Percentiles rank a stretch among this genome's conserved stretches.
Evolutionary conservation across 2,888 invertebrate genomes (phyloP).

Genomic region (Hipparchia sbordonii): DNA sequence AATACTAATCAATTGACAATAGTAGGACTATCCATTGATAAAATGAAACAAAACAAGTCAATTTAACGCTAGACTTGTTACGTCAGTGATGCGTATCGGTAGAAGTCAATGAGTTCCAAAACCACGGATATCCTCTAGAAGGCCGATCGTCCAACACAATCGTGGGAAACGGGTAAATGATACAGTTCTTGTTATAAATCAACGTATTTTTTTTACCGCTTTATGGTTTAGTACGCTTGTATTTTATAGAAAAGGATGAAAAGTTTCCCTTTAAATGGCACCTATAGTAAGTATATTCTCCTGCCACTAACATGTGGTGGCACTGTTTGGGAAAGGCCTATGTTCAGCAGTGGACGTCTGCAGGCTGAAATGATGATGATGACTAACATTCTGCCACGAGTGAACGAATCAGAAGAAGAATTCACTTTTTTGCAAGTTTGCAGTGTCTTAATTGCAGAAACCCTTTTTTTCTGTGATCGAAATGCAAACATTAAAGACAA

Average conservation of each 20-base stretch:
- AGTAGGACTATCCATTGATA: constrained; percentile 31
- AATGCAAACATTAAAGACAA: too few relatives aligned
- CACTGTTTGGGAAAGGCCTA: too few relatives aligned
- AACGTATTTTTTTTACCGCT: background rate
- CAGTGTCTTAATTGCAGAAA: too few relatives aligned
- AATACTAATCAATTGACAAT: constrained; percentile 16
- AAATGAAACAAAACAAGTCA: constrained; percentile 56
- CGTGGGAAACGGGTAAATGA: constrained; percentile 41
- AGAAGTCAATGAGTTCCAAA: constrained; percentile 39
- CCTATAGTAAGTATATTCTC: too few relatives aligned
- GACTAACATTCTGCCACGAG: too few relatives aligned
- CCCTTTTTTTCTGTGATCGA: too few relatives aligned
- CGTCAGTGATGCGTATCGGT: constrained; percentile 54
- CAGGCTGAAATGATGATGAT: too few relatives aligned
- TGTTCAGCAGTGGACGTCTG: too few relatives aligned
- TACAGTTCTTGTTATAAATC: constrained; percentile 14
- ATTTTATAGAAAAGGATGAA: background rate
- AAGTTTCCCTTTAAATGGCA: too few relatives aligned
- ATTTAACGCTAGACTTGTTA: constrained; percentile 60
- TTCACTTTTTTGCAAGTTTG: too few relatives aligned
- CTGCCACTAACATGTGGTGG: too few relatives aligned
- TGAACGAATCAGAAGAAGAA: too few relatives aligned
- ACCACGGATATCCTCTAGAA: constrained; percentile 53
- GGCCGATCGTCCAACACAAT: constrained; percentile 44
- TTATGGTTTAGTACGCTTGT: background rate